Evolutionary conservation across 2,113 vertebrate genomes (phyloP).

Genomic region (Cyrtonyx montezumae): DNA sequence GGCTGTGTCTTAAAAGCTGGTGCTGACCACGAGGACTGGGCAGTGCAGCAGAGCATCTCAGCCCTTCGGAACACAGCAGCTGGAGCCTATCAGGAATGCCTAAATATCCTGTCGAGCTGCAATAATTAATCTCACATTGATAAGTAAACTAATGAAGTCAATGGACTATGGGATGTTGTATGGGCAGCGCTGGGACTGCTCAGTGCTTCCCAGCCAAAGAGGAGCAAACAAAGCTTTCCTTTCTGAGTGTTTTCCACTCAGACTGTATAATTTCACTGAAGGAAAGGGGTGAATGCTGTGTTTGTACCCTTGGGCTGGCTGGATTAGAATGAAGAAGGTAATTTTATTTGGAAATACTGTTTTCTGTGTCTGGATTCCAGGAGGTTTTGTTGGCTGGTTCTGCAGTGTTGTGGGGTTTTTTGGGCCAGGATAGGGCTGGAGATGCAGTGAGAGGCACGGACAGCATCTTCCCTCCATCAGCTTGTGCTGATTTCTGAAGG

Average conservation of each 20-base stretch:
- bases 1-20: neutral
- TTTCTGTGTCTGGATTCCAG: neutral
- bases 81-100: constrained; percentile 3
- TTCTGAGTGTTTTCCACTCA: neutral
- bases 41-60: neutral
- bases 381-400: neutral
- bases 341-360: neutral
- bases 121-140: constrained; percentile 51
- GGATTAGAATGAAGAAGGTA: neutral
- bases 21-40: neutral
- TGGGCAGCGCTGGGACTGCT: neutral
- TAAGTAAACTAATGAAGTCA: constrained; percentile 44
- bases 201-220: neutral
- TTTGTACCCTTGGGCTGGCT: neutral
- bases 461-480: accelerated
- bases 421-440: accelerated
- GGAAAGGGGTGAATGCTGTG: neutral
- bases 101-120: constrained; percentile 12
- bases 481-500: neutral
- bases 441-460: neutral
- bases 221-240: neutral
- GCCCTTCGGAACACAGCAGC: neutral
- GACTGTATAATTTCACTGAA: neutral
- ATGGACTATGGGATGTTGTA: constrained; percentile 22
- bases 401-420: neutral